Evolutionary conservation across 2,797 vertebrate species (phyloP), one percentile per base, ranked within the genome.

Genomic region (Crypturellus tataupa): DNA sequence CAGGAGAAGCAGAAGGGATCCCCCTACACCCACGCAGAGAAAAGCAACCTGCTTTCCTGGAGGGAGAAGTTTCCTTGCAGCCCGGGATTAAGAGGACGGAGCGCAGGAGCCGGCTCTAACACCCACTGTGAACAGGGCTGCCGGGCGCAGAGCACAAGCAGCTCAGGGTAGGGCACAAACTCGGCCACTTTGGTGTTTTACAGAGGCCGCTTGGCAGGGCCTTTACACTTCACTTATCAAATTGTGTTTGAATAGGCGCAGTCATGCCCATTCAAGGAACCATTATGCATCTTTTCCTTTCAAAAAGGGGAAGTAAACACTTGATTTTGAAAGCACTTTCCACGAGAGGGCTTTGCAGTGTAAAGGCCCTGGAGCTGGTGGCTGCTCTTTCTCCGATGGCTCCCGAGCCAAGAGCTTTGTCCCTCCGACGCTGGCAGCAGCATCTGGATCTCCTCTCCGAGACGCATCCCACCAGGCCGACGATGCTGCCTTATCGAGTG

Each of bases 201-300:
- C 9, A 80, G 47, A 59, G 72, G 88, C 91, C 78, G 58, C 39
- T 55, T 83, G 71, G 31, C 69, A 29, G 82, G 53, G 79, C 71
- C 53, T 92, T 96, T 93, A 89, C 85, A 90, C 60, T 90, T 93
- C 70, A 81, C 92, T 87, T 95, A 87, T 94, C 89, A 92, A 93
- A 96, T 95, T 60, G 75, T 21, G 91, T 58, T 91, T 91, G n/a
- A 95, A 92, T 82, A 56, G 58, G 69, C 68, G 53, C 89, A 94
- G 92, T 35, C 85, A 84, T 63, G 49, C 49, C 11, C 60, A 80
- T 87, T 89, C 72, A 80, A 91, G 95, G 87, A 90, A 82, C 75
- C 88, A 92, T 82, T 87, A 80, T 1, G 1, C 85, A 47, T 78
- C 71, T 94, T 85, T 62, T 93, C 75, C 24, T 51, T 94, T 87